phyloP scores from a whole-genome alignment of 1,140 invertebrate species.

The Drosophila simulans region DNA sequence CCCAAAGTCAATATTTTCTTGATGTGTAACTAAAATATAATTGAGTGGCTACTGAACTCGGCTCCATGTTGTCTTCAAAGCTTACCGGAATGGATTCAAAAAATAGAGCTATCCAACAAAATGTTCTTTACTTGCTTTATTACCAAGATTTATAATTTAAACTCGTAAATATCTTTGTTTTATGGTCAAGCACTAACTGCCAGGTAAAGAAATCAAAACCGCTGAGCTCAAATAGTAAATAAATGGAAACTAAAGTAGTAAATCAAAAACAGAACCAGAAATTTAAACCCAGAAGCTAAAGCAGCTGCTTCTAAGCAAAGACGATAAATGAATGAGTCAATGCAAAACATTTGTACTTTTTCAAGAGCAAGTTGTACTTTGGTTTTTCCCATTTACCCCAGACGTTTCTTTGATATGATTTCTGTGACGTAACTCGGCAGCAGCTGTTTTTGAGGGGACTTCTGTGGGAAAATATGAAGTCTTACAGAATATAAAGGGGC shows the following conservation, averaged over 20 bases:
- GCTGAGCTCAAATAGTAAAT: not conserved
- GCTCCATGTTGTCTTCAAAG: not conserved
- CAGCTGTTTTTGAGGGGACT: conserved; percentile 27
- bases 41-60: not conserved
- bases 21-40: not conserved
- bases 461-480: conserved; percentile 5
- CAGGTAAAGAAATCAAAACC: not conserved
- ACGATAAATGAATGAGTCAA: conserved; percentile 11
- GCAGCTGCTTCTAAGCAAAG: conserved; percentile 4
- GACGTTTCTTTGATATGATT: not conserved
- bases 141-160: not conserved
- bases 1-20: not conserved
- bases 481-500: conserved; percentile 25
- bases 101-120: too few relatives aligned
- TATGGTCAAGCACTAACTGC: too few relatives aligned
- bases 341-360: not conserved
- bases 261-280: not conserved
- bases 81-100: not conserved
- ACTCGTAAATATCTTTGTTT: not conserved
- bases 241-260: not conserved
- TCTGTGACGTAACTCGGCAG: conserved; percentile 5
- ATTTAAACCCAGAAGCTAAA: not conserved
- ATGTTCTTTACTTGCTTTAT: too few relatives aligned
- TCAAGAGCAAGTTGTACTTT: conserved; percentile 5
- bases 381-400: conserved; percentile 7